These are phyloP conservation scores for Ditylenchus weischeri DNA, from an alignment of 2,888 invertebrate species.

Conservation along the genomic window DNA sequence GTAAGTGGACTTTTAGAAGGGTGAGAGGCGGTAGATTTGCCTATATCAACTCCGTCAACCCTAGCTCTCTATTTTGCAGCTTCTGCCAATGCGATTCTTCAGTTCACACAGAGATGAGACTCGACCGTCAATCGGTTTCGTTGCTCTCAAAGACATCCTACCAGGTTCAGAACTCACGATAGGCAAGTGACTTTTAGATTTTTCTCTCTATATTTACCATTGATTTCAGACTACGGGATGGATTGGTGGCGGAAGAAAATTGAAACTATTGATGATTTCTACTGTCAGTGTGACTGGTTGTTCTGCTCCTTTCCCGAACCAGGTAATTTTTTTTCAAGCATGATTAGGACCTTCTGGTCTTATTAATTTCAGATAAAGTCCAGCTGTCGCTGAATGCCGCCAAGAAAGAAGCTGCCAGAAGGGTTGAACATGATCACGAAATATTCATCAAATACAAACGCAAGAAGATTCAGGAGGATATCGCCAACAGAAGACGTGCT, in stretches of 20 bases:
- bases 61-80: neutral
- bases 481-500: neutral
- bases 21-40: too few relatives aligned
- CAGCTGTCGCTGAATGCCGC: slow-evolving; percentile 4
- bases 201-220: too few relatives aligned
- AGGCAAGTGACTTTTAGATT: neutral
- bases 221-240: slow-evolving; percentile 20
- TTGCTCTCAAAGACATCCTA: slow-evolving; percentile 27
- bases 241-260: slow-evolving; percentile 28
- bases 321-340: slow-evolving; percentile 8
- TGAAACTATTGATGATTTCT: slow-evolving; percentile 9
- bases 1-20: too few relatives aligned
- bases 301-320: slow-evolving; percentile 23
- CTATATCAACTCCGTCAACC: too few relatives aligned
- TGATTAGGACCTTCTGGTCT: neutral
- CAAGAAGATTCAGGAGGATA: slow-evolving; percentile 7
- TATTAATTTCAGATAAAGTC: slow-evolving; percentile 5
- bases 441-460: neutral
- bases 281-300: slow-evolving; percentile 28
- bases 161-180: slow-evolving; percentile 30
- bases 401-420: neutral
- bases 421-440: neutral
- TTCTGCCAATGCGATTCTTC: slow-evolving; percentile 28
- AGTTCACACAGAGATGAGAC: slow-evolving; percentile 20
- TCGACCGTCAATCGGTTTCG: slow-evolving; percentile 28